These are phyloP conservation scores for Cloeon dipterum DNA, from an alignment of 2,888 invertebrate species.

Conservation along the genomic window DNA sequence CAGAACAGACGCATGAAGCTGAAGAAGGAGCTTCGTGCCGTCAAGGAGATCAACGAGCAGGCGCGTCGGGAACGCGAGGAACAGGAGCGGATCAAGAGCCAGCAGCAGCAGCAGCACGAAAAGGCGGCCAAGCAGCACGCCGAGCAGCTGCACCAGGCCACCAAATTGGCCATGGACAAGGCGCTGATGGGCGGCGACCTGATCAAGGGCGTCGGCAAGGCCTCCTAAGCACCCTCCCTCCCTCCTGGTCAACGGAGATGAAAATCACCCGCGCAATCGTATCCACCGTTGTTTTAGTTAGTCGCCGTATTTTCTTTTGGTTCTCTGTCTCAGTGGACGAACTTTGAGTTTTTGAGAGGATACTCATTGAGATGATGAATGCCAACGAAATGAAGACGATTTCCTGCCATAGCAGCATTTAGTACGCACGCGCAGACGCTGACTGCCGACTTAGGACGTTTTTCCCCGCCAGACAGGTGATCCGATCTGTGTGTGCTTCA, in stretches of 20 bases:
- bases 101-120: slow-evolving; percentile 59
- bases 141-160: slow-evolving; percentile 27
- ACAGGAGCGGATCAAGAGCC: slow-evolving; percentile 76
- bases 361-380: no score
- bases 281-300: not conserved
- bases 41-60: slow-evolving; percentile 87
- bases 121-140: slow-evolving; percentile 47
- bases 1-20: slow-evolving; percentile 92
- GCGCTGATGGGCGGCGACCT: slow-evolving; percentile 36
- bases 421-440: no score
- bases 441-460: no score
- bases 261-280: not conserved
- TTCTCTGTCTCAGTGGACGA: no score
- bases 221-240: slow-evolving; percentile 51
- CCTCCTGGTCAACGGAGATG: not conserved
- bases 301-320: no score
- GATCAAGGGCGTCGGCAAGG: slow-evolving; percentile 52
- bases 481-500: no score
- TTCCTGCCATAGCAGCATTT: no score
- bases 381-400: no score
- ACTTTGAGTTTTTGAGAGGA: no score
- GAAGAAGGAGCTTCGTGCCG: slow-evolving; percentile 84
- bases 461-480: no score
- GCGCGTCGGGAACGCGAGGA: slow-evolving; percentile 76
- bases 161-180: slow-evolving; percentile 36